Conservation (phyloP, 2,888 invertebrate genomes). For the Lobophora halterata region DNA sequence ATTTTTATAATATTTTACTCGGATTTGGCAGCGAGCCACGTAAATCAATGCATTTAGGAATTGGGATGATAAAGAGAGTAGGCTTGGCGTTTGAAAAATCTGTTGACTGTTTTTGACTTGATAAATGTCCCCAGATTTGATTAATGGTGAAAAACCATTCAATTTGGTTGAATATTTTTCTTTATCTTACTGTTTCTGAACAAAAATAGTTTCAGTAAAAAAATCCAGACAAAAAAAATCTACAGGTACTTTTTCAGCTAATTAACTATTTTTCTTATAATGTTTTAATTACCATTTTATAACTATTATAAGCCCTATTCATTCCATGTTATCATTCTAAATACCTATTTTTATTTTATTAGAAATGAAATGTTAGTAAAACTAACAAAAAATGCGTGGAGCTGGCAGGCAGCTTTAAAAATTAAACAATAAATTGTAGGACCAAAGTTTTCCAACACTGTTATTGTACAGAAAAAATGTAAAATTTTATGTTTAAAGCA, state of each 20-base stretch:
- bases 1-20: constrained; percentile 31
- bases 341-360: neutral
- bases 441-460: constrained; percentile 8
- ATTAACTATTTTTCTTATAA: too few relatives aligned
- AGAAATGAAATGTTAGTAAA: constrained; percentile 22
- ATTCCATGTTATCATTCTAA: constrained; percentile 3
- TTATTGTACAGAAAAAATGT: constrained; percentile 7
- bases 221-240: neutral
- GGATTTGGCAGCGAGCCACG: constrained; percentile 45
- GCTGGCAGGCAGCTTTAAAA: constrained; percentile 7
- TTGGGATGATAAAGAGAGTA: constrained; percentile 20
- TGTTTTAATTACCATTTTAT: too few relatives aligned
- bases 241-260: too few relatives aligned
- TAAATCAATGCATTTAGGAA: constrained; percentile 51
- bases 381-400: constrained; percentile 21
- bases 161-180: constrained; percentile 16
- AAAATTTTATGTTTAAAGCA: too few relatives aligned
- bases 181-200: constrained; percentile 2
- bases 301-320: constrained; percentile 1
- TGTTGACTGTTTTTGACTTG: constrained; percentile 23
- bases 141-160: constrained; percentile 18
- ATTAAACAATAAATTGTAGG: too few relatives aligned
- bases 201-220: too few relatives aligned
- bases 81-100: constrained; percentile 31
- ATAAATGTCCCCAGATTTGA: constrained; percentile 22